Percentiles rank a stretch among this genome's conserved stretches.
These are phyloP conservation scores for Tholera decimalis DNA, from an alignment of 2,888 invertebrate genomes.

Conservation along the genomic window DNA sequence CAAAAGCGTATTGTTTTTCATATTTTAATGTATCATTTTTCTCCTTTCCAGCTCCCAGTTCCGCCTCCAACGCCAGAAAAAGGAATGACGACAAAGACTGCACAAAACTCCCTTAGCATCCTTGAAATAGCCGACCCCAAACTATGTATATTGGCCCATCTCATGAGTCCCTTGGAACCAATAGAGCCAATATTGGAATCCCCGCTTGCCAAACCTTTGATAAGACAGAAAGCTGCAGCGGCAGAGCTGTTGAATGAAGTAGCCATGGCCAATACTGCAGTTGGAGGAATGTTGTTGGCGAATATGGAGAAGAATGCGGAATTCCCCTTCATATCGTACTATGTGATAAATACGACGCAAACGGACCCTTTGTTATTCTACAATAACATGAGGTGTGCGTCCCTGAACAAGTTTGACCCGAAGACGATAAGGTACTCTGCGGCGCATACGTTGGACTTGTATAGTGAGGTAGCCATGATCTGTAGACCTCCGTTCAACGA, in stretches of 20 bases:
- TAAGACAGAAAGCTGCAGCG: conserved; percentile 95
- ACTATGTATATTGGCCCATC: conserved; percentile 96
- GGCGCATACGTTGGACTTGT: conserved; percentile 96
- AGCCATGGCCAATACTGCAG: conserved; percentile 94
- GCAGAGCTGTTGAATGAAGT: conserved; percentile 95
- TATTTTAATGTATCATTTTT: background rate
- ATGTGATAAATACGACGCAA: conserved; percentile 96
- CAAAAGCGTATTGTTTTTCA: background rate
- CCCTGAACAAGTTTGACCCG: conserved; percentile 96
- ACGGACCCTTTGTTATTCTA: conserved; percentile 97
- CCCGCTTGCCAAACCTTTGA: conserved; percentile 95
- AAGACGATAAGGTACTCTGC: conserved; percentile 95
- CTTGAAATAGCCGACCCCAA: conserved; percentile 97
- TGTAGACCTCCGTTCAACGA: conserved; percentile 96
- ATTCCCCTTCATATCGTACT: conserved; percentile 97
- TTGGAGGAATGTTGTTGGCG: conserved; percentile 96
- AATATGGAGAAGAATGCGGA: conserved; percentile 98
- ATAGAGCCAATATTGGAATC: conserved; percentile 97
- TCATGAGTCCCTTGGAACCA: conserved; percentile 97
- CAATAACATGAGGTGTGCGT: conserved; percentile 95
- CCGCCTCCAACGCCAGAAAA: conserved; percentile 93
- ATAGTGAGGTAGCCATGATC: conserved; percentile 97
- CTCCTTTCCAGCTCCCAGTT: conserved; percentile 90
- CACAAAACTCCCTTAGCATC: conserved; percentile 93
- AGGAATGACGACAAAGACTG: conserved; percentile 91